Conservation (phyloP, 2,888 invertebrate genomes). For the Hipparchia semele region DNA sequence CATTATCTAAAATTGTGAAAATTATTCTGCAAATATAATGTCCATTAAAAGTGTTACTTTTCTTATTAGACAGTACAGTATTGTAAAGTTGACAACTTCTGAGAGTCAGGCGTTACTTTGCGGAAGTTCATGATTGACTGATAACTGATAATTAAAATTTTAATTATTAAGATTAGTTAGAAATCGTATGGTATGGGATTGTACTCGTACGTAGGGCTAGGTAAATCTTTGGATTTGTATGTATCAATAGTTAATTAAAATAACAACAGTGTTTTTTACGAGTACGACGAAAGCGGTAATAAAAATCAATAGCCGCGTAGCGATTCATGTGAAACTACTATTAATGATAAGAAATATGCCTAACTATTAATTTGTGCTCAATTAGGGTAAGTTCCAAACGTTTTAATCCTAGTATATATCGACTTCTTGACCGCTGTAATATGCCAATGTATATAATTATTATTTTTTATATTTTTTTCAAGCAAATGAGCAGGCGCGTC, state of each 20-base stretch:
- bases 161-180: no score
- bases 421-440: background rate
- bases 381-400: background rate
- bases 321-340: constrained; percentile 37
- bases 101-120: no score
- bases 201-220: background rate
- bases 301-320: constrained; percentile 53
- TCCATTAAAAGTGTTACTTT: no score
- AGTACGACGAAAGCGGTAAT: constrained; percentile 55
- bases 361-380: constrained; percentile 18
- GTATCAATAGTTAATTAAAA: constrained; percentile 47
- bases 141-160: no score
- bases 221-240: background rate
- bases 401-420: background rate
- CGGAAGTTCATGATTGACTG: no score
- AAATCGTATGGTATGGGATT: no score
- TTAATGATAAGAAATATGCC: constrained; percentile 30
- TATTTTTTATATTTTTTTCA: no score
- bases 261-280: constrained; percentile 63
- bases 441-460: no score
- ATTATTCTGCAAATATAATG: background rate
- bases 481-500: no score
- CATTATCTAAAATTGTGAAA: background rate
- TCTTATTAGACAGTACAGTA: no score
- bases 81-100: no score